Base-by-base conservation (phyloP, 2,888 invertebrate genomes). In the Athalia rosae region DNA sequence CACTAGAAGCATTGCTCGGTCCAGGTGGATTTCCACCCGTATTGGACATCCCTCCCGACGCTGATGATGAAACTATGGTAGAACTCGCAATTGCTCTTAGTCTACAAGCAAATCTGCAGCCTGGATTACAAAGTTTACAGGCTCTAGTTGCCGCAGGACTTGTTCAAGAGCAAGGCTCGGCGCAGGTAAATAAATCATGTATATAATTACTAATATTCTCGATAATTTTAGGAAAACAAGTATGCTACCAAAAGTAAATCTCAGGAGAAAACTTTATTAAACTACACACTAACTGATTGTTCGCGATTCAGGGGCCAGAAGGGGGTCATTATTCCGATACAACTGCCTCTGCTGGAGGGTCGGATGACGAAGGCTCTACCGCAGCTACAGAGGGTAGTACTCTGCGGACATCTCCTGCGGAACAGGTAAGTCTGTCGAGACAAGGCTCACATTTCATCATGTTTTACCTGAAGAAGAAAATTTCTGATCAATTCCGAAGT, bases 11-110 rank as follows among this genome's bases (percentile, higher is more conserved):
- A 5, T 82, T 91, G 4, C 89, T 90, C 41, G 91, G 90, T 7
- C 86, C 90, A 85, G 93, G 91, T 15, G 93, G 94, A 67, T 94
- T 97, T 82, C 96, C 96, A 73, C 96, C 95, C 0, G 90, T 98
- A 45, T 91, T 98, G 6, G 97, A 97, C 85, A 94, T 98, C 74
- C 97, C 97, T 11, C 95, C 97, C n/a, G 98, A 98, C 89, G 97
- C 97, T 0, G 98, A 98, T 87, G 98, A 99, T 89, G 98, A 98
- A 89, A 96, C 98, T 0, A 98, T 99, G 94, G 97, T 99, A 79
- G 98, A 98, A 90, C 92, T 99, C 81, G 99, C 98, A 3, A 98
- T 99, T 81, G 98, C 98, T 0, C 91, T 99, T 1, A 98, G 98
- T 83, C 92, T 99, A 47, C 98, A 98, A 87, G 88, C 89, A 0